Percentiles rank a stretch among this genome's conserved stretches.
Evolutionary conservation across 2,888 invertebrate genomes (phyloP).

Genomic region (Rhamnusium bicolor): DNA sequence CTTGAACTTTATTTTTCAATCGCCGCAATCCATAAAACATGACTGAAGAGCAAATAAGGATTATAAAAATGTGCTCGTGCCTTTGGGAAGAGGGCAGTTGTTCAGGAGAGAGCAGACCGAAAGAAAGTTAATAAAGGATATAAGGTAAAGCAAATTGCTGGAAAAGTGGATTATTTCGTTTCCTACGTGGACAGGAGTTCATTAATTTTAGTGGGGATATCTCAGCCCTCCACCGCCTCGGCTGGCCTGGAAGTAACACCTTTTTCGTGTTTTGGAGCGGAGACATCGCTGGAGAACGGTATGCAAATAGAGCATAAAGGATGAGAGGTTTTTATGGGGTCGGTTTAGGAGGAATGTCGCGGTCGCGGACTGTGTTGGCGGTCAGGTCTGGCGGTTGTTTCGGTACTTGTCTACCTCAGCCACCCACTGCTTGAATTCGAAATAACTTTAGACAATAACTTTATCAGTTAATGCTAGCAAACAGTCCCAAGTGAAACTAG

Average conservation of each 20-base stretch:
- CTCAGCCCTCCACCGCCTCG: slow-evolving; percentile 45
- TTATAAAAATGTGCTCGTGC: slow-evolving; percentile 33
- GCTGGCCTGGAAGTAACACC: slow-evolving; percentile 68
- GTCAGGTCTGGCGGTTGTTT: slow-evolving; percentile 48
- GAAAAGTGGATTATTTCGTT: slow-evolving; percentile 71
- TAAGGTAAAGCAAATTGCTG: slow-evolving; percentile 69
- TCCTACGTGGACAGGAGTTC: slow-evolving; percentile 70
- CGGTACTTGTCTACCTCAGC: slow-evolving; percentile 56
- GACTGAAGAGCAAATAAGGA: slow-evolving; percentile 34
- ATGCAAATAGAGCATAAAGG: slow-evolving; percentile 69
- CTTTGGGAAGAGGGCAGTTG: slow-evolving; percentile 28
- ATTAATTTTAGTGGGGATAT: slow-evolving; percentile 67
- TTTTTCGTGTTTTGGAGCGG: slow-evolving; percentile 71
- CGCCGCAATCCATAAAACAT: slow-evolving; percentile 36
- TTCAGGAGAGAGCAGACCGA: slow-evolving; percentile 22
- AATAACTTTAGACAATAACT: slow-evolving; percentile 45
- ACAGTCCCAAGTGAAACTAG: slow-evolving; percentile 3
- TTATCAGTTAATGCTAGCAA: slow-evolving; percentile 32
- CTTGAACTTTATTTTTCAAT: slow-evolving; percentile 38
- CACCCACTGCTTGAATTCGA: slow-evolving; percentile 49
- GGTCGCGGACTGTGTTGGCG: slow-evolving; percentile 43
- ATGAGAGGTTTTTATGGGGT: slow-evolving; percentile 55
- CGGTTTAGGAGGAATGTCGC: slow-evolving; percentile 40
- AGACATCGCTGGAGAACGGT: slow-evolving; percentile 68
- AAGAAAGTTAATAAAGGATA: slow-evolving; percentile 62